Conservation (phyloP, 2,888 invertebrate species). For the Gari tellinella region DNA sequence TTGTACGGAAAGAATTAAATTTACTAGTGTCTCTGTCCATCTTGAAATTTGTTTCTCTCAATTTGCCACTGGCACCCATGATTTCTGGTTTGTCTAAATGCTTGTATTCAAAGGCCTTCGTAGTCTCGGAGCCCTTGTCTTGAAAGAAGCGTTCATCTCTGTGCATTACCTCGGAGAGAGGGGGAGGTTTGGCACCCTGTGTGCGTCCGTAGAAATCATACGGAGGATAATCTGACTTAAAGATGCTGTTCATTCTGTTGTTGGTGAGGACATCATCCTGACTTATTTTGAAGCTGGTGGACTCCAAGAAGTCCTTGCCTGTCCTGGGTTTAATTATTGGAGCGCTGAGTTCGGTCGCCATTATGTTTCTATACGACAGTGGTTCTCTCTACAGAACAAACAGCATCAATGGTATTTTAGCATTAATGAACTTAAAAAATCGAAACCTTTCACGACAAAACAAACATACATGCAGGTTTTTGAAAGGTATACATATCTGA, state of each 20-base stretch:
- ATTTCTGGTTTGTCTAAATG: slow-evolving; percentile 71
- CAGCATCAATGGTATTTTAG: too few relatives aligned
- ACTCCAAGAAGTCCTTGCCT: slow-evolving; percentile 69
- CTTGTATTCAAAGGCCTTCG: slow-evolving; percentile 69
- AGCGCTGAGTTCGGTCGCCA: slow-evolving; percentile 45
- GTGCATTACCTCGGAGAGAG: slow-evolving; percentile 79
- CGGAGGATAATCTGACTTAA: slow-evolving; percentile 78
- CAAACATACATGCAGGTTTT: too few relatives aligned
- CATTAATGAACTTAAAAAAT: too few relatives aligned
- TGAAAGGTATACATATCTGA: too few relatives aligned
- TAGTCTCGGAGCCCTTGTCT: slow-evolving; percentile 77
- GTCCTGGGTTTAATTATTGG: slow-evolving; percentile 59
- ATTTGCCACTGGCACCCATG: slow-evolving; percentile 65
- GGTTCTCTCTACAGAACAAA: too few relatives aligned
- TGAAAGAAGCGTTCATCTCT: slow-evolving; percentile 76
- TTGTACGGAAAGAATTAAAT: slow-evolving; percentile 77
- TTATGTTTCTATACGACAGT: neutral
- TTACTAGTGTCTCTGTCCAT: slow-evolving; percentile 79
- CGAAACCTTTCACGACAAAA: too few relatives aligned
- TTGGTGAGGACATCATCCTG: slow-evolving; percentile 73
- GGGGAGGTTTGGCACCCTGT: slow-evolving; percentile 71
- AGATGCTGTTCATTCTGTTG: slow-evolving; percentile 73
- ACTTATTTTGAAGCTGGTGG: slow-evolving; percentile 77
- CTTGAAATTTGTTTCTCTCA: slow-evolving; percentile 80
- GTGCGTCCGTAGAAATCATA: slow-evolving; percentile 65